A percentile compares a stretch with the other conserved stretches of the same genome.
Conservation (phyloP, 2,113 vertebrate species). For the Camelus dromedarius region DNA sequence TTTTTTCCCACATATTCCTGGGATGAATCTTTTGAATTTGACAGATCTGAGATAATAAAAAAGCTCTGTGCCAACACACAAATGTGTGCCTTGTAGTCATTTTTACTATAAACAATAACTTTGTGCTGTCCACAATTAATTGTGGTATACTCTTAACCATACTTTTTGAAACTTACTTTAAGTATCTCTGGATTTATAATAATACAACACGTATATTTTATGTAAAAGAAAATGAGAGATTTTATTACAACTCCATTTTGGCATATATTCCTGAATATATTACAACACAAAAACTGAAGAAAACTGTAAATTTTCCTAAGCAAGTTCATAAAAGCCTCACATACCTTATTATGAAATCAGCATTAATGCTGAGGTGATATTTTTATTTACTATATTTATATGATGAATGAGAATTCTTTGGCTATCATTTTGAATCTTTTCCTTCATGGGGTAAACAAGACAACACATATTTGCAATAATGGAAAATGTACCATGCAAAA, state of each 20-base stretch:
- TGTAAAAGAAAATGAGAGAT: neutral
- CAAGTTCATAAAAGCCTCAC: neutral
- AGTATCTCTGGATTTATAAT: slow-evolving; percentile 33
- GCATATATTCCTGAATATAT: slow-evolving; percentile 27
- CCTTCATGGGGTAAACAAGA: neutral
- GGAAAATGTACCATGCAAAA: neutral
- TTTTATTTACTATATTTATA: neutral
- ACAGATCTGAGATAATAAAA: neutral
- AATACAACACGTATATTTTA: neutral
- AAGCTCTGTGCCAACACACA: neutral
- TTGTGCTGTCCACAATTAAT: slow-evolving; percentile 19
- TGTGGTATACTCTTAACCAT: neutral
- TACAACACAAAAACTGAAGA: neutral
- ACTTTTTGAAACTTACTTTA: slow-evolving; percentile 9
- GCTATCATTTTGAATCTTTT: neutral
- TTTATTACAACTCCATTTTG: slow-evolving; percentile 10
- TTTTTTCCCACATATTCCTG: slow-evolving; percentile 42
- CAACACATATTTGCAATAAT: neutral
- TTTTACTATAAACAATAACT: neutral
- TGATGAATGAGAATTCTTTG: slow-evolving; percentile 1
- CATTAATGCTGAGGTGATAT: slow-evolving; percentile 1
- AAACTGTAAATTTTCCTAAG: neutral
- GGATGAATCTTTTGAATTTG: slow-evolving; percentile 20
- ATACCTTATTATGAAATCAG: slow-evolving; percentile 17
- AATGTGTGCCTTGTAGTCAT: neutral